phyloP scores from a whole-genome alignment of 1,140 invertebrate genomes.

The Sesamia nonagrioides region DNA sequence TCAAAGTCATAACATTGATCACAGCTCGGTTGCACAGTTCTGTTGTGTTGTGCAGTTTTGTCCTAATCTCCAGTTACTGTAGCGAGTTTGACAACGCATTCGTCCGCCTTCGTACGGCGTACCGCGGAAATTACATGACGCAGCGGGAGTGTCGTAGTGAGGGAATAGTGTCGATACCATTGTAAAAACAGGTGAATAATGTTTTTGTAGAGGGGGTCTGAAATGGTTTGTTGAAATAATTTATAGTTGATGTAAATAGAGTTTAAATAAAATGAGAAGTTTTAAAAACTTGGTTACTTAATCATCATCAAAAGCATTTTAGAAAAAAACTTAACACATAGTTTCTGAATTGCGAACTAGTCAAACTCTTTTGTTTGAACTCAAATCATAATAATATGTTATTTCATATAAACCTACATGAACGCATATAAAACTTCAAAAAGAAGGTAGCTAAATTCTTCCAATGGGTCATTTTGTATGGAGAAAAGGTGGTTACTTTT shows the following conservation, averaged over 20 bases:
- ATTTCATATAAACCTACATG: too few relatives aligned
- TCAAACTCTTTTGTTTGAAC: too few relatives aligned
- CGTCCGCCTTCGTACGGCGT: conserved; percentile 56
- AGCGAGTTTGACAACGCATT: conserved; percentile 67
- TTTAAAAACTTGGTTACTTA: neutral
- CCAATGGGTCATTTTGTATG: too few relatives aligned
- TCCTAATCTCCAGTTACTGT: conserved; percentile 31
- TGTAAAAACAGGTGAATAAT: neutral
- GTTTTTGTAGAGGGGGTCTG: neutral
- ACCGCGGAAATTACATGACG: conserved; percentile 72
- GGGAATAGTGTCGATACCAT: conserved; percentile 43
- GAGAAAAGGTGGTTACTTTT: too few relatives aligned
- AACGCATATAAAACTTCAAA: too few relatives aligned
- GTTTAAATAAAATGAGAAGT: neutral
- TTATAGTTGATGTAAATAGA: too few relatives aligned
- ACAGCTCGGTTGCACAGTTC: conserved; percentile 26
- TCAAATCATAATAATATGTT: too few relatives aligned
- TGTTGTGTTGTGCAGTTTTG: conserved; percentile 33
- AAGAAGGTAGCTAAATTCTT: too few relatives aligned
- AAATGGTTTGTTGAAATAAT: too few relatives aligned
- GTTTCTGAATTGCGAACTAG: too few relatives aligned
- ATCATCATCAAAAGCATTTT: neutral
- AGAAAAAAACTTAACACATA: too few relatives aligned
- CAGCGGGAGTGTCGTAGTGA: conserved; percentile 52
- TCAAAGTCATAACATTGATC: conserved; percentile 19